Conservation (phyloP, 2,888 invertebrate genomes). For the Drosophila fungiperda region DNA sequence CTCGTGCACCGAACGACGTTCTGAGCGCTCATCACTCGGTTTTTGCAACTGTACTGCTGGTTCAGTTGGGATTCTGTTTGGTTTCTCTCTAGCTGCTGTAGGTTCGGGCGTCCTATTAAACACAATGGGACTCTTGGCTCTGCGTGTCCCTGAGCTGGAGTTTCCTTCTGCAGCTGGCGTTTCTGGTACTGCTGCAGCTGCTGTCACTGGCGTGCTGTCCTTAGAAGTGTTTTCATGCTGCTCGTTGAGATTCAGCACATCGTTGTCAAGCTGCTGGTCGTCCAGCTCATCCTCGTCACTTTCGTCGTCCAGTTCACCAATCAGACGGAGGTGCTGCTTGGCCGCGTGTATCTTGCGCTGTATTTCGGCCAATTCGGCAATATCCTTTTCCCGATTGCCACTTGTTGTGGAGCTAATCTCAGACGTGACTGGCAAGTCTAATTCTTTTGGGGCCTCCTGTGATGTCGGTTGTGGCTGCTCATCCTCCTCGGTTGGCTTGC, state of each 20-base stretch:
- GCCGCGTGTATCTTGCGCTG: slow-evolving; percentile 88
- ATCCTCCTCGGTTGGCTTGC: slow-evolving; percentile 44
- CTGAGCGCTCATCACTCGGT: slow-evolving; percentile 51
- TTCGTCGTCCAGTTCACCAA: slow-evolving; percentile 84
- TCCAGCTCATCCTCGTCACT: slow-evolving; percentile 50
- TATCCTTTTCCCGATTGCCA: slow-evolving; percentile 84
- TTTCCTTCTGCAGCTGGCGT: slow-evolving; percentile 13
- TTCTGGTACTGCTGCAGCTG: slow-evolving; percentile 3
- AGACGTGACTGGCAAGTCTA: slow-evolving; percentile 86
- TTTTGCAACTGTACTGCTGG: slow-evolving; percentile 1
- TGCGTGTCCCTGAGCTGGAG: slow-evolving; percentile 35
- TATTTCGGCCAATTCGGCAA: slow-evolving; percentile 86
- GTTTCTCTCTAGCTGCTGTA: slow-evolving; percentile 46
- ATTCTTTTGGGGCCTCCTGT: slow-evolving; percentile 83
- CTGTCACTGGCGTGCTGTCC: slow-evolving; percentile 17
- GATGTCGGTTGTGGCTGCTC: slow-evolving; percentile 42
- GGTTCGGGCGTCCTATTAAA: slow-evolving; percentile 65
- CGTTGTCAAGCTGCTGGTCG: slow-evolving; percentile 87
- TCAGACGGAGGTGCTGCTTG: slow-evolving; percentile 86
- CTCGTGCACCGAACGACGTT: slow-evolving; percentile 85
- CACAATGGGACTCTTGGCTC: slow-evolving; percentile 82
- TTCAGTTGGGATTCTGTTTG: slow-evolving; percentile 36
- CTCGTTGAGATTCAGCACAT: slow-evolving; percentile 88
- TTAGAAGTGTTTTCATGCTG: slow-evolving; percentile 85
- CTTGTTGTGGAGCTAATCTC: slow-evolving; percentile 83